These are phyloP conservation scores for Paratrypauchen microcephalus DNA, from an alignment of 2,797 vertebrate species.

Conservation along the genomic window DNA sequence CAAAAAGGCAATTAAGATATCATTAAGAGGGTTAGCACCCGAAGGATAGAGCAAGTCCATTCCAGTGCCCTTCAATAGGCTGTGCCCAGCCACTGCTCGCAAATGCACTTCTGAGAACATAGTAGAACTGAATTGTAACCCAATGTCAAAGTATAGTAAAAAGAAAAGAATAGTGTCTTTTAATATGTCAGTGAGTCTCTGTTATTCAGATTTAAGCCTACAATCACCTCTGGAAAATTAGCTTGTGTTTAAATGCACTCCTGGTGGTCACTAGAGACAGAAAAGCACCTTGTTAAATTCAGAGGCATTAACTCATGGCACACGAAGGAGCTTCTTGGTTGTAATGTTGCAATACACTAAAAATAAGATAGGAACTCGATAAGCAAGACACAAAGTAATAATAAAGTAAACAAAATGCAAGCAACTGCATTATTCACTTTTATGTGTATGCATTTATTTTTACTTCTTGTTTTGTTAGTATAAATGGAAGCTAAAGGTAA, in stretches of 20 bases:
- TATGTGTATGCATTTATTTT: not conserved
- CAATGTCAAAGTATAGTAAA: slow-evolving; percentile 42
- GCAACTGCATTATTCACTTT: slow-evolving; percentile 9
- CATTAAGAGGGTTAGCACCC: slow-evolving; percentile 64
- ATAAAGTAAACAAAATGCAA: slow-evolving; percentile 28
- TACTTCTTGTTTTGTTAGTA: slow-evolving; percentile 13
- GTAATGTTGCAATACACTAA: slow-evolving; percentile 38
- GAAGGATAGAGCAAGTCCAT: slow-evolving; percentile 56
- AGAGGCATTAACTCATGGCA: slow-evolving; percentile 24
- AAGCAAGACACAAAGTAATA: slow-evolving; percentile 21
- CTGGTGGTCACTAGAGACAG: slow-evolving; percentile 18
- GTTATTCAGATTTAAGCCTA: slow-evolving; percentile 39
- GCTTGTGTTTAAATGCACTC: slow-evolving; percentile 24
- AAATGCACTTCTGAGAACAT: slow-evolving; percentile 39
- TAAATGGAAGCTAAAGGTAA: slow-evolving; percentile 32
- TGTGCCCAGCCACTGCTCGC: slow-evolving; percentile 24
- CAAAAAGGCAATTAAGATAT: slow-evolving; percentile 73
- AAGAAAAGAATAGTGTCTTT: slow-evolving; percentile 22
- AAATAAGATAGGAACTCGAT: slow-evolving; percentile 34
- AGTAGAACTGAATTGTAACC: slow-evolving; percentile 31
- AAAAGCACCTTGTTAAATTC: slow-evolving; percentile 37
- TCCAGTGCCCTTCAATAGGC: slow-evolving; percentile 44
- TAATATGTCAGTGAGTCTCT: slow-evolving; percentile 33
- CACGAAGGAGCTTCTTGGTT: slow-evolving; percentile 11
- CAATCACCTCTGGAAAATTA: slow-evolving; percentile 38